Evolutionary conservation across 1,140 invertebrate genomes (phyloP).

Genomic region (Pseudomyrmex sp.): DNA sequence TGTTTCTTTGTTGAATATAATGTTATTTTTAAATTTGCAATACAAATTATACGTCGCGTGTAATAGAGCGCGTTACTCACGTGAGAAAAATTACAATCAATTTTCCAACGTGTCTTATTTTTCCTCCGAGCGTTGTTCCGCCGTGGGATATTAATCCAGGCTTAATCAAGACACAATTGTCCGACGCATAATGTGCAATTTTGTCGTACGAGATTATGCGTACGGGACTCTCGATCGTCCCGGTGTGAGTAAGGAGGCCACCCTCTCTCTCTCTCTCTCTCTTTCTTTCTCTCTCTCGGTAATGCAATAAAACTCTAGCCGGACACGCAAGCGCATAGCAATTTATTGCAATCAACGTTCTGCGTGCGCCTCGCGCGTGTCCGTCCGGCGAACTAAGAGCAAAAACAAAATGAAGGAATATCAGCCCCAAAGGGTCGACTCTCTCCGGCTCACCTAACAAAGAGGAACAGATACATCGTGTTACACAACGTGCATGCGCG

Average conservation of each 20-base stretch:
- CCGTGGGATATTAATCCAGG: slow-evolving; percentile 11
- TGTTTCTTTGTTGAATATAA: background rate
- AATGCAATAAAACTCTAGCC: slow-evolving; percentile 56
- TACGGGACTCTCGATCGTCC: slow-evolving; percentile 48
- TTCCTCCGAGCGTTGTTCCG: background rate
- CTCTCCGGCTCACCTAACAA: slow-evolving; percentile 28
- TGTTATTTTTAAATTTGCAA: background rate
- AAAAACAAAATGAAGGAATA: slow-evolving; percentile 65
- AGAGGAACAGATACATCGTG: slow-evolving; percentile 49
- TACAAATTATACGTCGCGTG: background rate
- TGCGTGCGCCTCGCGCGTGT: slow-evolving; percentile 60
- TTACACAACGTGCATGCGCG: slow-evolving; percentile 24
- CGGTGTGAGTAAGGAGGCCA: slow-evolving; percentile 27
- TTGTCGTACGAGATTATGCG: slow-evolving; percentile 54
- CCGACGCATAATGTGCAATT: slow-evolving; percentile 49
- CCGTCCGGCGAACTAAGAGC: slow-evolving; percentile 61
- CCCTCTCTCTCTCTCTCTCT: slow-evolving; percentile 8
- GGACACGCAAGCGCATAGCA: slow-evolving; percentile 74
- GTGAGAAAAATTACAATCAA: background rate
- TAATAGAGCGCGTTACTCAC: background rate
- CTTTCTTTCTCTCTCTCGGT: slow-evolving; percentile 28
- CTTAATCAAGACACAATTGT: slow-evolving; percentile 49
- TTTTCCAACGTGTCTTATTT: background rate
- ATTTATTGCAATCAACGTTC: slow-evolving; percentile 79
- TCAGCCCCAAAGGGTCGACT: slow-evolving; percentile 50